A percentile compares a stretch with the other conserved stretches of the same genome.
phyloP scores from a whole-genome alignment of 1,140 invertebrate species.

The Alviniconcha marisindica region DNA sequence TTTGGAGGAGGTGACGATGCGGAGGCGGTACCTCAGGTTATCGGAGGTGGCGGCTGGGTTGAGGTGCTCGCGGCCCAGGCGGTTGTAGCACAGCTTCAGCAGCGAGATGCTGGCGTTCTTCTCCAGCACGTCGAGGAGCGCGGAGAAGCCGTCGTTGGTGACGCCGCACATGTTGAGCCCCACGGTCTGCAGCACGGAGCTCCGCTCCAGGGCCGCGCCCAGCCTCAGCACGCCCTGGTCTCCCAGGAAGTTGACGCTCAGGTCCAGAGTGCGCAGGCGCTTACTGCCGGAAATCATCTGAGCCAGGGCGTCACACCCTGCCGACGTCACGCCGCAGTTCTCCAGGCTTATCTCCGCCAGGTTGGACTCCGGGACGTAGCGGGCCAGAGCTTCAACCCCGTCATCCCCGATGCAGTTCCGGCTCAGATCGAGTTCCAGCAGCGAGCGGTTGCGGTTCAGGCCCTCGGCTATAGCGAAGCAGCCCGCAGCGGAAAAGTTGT shows the following conservation, averaged over 20 bases:
- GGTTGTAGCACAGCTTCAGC: constrained; percentile 70
- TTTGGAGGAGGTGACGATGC: constrained; percentile 71
- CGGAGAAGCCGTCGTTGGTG: constrained; percentile 71
- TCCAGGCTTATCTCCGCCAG: constrained; percentile 69
- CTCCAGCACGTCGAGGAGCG: constrained; percentile 68
- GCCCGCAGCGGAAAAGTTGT: constrained; percentile 65
- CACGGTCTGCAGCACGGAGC: constrained; percentile 67
- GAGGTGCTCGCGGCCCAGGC: constrained; percentile 61
- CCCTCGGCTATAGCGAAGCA: constrained; percentile 66
- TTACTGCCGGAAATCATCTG: constrained; percentile 67
- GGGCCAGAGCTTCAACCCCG: constrained; percentile 64
- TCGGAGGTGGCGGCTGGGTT: constrained; percentile 65
- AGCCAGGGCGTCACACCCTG: constrained; percentile 62
- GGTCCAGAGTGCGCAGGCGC: constrained; percentile 64
- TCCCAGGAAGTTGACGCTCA: constrained; percentile 70
- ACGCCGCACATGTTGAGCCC: constrained; percentile 74
- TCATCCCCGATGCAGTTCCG: constrained; percentile 67
- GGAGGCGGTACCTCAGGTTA: constrained; percentile 65
- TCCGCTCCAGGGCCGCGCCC: constrained; percentile 64
- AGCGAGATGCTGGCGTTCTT: constrained; percentile 63
- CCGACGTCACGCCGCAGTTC: constrained; percentile 69
- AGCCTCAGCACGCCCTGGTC: constrained; percentile 68
- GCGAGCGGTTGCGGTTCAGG: constrained; percentile 56
- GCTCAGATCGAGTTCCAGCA: constrained; percentile 67
- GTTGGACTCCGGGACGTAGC: constrained; percentile 61